These are phyloP conservation scores for Choloepus hoffmanni DNA, from an alignment of 2,113 vertebrate species.

Conservation along the genomic window DNA sequence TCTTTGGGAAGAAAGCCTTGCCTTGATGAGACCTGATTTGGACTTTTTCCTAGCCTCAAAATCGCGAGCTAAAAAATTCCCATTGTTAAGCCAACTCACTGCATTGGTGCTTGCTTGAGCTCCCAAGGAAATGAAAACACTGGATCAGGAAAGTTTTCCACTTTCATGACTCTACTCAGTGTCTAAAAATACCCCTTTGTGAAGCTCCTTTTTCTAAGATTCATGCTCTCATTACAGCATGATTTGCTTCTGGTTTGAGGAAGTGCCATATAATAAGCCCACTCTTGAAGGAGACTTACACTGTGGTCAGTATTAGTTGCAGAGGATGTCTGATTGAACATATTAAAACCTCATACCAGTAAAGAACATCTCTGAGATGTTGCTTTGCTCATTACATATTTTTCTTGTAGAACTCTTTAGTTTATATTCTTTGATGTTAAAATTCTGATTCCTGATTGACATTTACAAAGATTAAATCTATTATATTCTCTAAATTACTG, in stretches of 20 bases:
- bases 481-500: slow-evolving; percentile 41
- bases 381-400: neutral
- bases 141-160: neutral
- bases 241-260: neutral
- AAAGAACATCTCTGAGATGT: neutral
- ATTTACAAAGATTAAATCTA: slow-evolving; percentile 43
- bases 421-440: slow-evolving; percentile 27
- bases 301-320: neutral
- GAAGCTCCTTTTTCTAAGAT: slow-evolving; percentile 37
- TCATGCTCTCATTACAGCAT: neutral
- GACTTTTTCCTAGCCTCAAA: too few relatives aligned
- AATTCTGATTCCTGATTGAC: slow-evolving; percentile 39
- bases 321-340: neutral
- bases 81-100: too few relatives aligned
- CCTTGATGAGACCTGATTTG: too few relatives aligned
- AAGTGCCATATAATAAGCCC: neutral
- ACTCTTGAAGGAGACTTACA: neutral
- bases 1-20: too few relatives aligned
- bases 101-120: too few relatives aligned
- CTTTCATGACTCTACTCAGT: neutral
- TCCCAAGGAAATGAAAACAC: too few relatives aligned
- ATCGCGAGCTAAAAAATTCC: too few relatives aligned
- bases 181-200: neutral
- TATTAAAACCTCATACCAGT: slow-evolving; percentile 9
- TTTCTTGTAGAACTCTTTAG: slow-evolving; percentile 46